phyloP scores from a whole-genome alignment of 2,888 invertebrate species.

The Proisotoma minuta region DNA sequence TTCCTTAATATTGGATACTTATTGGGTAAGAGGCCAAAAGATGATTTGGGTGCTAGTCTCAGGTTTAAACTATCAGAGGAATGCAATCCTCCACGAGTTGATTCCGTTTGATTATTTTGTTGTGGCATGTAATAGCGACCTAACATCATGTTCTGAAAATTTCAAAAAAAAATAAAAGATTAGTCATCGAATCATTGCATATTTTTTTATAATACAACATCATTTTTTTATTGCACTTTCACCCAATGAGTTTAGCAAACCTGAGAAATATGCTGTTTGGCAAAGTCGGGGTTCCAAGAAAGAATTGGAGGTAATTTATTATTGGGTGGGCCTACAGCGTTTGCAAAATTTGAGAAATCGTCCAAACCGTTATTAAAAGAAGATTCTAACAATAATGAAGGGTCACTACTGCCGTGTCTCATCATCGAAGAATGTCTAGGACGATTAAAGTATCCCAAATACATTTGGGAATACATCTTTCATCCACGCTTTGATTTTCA shows the following conservation, averaged over 20 bases:
- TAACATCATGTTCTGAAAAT: constrained; percentile 20
- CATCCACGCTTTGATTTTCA: not conserved
- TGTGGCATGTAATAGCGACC: constrained; percentile 25
- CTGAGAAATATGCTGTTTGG: not conserved
- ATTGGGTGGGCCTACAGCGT: not conserved
- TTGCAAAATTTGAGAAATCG: not conserved
- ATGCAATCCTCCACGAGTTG: constrained; percentile 14
- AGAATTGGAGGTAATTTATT: constrained; percentile 26
- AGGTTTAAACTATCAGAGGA: constrained; percentile 16
- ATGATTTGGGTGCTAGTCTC: constrained; percentile 21
- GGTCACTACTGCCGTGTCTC: not conserved
- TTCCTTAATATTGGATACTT: constrained; percentile 28
- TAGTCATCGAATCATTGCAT: too few relatives aligned
- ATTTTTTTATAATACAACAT: too few relatives aligned
- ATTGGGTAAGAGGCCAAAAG: constrained; percentile 26
- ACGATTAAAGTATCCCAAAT: constrained; percentile 2
- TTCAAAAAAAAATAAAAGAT: not conserved
- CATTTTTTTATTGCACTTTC: not conserved
- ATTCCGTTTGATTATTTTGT: constrained; percentile 1
- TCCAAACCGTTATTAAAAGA: not conserved
- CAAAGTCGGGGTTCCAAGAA: constrained; percentile 21
- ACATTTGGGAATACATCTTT: constrained; percentile 15
- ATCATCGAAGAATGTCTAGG: not conserved
- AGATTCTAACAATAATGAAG: not conserved
- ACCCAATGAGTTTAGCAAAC: not conserved